Base-by-base conservation (phyloP, 1,140 invertebrate species). In the Choristoneura fumiferana region DNA sequence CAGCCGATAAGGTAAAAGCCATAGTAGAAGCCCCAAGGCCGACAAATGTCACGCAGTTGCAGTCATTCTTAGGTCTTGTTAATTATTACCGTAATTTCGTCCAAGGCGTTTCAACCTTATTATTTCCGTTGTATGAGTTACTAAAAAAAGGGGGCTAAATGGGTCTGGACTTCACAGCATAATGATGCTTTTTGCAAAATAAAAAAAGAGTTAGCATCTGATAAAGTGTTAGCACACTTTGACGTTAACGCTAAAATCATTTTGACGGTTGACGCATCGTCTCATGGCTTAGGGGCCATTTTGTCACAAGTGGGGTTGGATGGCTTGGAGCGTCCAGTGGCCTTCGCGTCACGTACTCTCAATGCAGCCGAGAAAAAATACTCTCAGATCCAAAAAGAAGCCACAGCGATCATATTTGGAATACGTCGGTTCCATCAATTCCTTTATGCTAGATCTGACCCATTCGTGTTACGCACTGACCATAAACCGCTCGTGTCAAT, bases 81-180 rank as follows among this genome's bases (percentile, higher is more conserved):
- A 78, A 73, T 43, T 91, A 86, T 61, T 91, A 90, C 60, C 54
- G 72, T 9, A 69, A 72, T 36, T 90, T 91, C 57, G 70, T n/a
- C n/a, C n/a, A n/a, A n/a, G n/a, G n/a, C n/a, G n/a, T n/a, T n/a
- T n/a, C n/a, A n/a, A n/a, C n/a, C n/a, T n/a, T n/a, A n/a, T n/a
- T n/a, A n/a, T n/a, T n/a, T n/a, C n/a, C n/a, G n/a, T n/a, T n/a
- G n/a, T n/a, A n/a, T n/a, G n/a, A n/a, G n/a, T n/a, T n/a, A n/a
- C n/a, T n/a, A n/a, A n/a, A n/a, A n/a, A n/a, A n/a, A 74, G 59
- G 40, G 59, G 17, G 5, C 43, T 3, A 58, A 63, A 18, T 60
- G 15, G 22, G 43, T 8, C 43, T 83, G 45, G 40, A 43, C 1
- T 54, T 40, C n/a, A 29, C 36, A 69, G 35, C 74, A 70, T 39